Evolutionary conservation across 64 coral and sea anemone genomes (phyloP).

Genomic region (Porites lutea): DNA sequence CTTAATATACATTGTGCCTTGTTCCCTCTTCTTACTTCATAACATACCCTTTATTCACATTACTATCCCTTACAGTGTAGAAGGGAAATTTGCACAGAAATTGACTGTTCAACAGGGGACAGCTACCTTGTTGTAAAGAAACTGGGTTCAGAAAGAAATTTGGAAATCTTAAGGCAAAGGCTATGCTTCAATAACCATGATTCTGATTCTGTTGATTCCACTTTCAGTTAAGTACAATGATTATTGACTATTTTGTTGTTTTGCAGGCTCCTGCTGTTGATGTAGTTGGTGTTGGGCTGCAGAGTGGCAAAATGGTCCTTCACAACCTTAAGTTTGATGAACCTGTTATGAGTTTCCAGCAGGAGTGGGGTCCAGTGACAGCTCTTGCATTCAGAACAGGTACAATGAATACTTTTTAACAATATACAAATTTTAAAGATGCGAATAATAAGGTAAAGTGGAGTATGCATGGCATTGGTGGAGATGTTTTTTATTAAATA

Average conservation of each 20-base stretch:
- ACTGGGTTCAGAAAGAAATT: no score
- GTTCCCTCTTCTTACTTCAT: no score
- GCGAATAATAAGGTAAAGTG: no score
- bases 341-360: slow-evolving; percentile 92
- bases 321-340: slow-evolving; percentile 98
- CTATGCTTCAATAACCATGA: neutral
- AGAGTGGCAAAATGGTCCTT: slow-evolving; percentile 88
- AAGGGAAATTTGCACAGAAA: no score
- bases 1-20: no score
- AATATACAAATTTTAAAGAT: neutral
- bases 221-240: neutral
- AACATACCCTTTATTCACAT: no score
- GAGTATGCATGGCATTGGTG: no score
- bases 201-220: neutral
- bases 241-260: neutral
- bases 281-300: slow-evolving; percentile 90
- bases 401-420: neutral
- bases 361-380: slow-evolving; percentile 96
- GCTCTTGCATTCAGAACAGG: slow-evolving; percentile 92
- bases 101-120: no score
- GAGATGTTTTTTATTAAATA: no score
- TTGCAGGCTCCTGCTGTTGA: slow-evolving; percentile 92
- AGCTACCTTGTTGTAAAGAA: no score
- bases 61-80: no score
- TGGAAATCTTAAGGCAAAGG: neutral